Percentiles rank a stretch among this genome's conserved stretches.
These are phyloP conservation scores for Philopotamus ludificatus DNA, from an alignment of 1,140 invertebrate species.

Conservation along the genomic window DNA sequence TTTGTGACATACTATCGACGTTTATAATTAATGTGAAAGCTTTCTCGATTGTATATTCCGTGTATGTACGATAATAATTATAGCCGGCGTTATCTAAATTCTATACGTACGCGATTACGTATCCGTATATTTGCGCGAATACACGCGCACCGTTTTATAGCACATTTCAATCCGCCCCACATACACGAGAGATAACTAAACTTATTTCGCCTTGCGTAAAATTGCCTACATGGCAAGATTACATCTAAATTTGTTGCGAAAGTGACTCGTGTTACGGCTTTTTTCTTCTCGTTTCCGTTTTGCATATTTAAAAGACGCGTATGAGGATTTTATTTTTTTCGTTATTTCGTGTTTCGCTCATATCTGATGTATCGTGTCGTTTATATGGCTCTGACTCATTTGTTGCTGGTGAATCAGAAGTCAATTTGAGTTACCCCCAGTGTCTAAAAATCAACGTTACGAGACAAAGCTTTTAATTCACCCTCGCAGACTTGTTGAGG, in stretches of 20 bases:
- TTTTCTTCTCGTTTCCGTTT: conserved; percentile 11
- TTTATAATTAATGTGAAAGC: conserved; percentile 18
- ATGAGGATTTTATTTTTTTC: too few species aligned
- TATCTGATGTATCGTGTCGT: too few species aligned
- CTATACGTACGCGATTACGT: background rate
- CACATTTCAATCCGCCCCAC: background rate
- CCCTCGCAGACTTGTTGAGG: too few species aligned
- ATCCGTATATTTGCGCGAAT: too few species aligned
- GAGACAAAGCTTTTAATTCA: too few species aligned
- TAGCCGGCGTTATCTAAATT: too few species aligned
- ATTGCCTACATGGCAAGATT: conserved; percentile 22
- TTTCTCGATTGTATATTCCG: background rate
- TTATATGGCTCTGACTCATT: too few species aligned
- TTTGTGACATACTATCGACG: conserved; percentile 4
- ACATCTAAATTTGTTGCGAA: conserved; percentile 29
- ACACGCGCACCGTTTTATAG: background rate
- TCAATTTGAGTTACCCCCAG: too few species aligned
- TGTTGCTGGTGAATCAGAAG: too few species aligned
- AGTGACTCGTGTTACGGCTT: conserved; percentile 22
- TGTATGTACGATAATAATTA: background rate
- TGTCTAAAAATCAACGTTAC: too few species aligned
- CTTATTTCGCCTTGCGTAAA: conserved; percentile 16
- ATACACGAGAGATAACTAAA: background rate
- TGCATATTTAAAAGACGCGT: conserved; percentile 24
- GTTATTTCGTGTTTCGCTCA: too few species aligned